Conservation (phyloP, 2,113 vertebrate genomes). For the Oreotrochilus melanogaster region DNA sequence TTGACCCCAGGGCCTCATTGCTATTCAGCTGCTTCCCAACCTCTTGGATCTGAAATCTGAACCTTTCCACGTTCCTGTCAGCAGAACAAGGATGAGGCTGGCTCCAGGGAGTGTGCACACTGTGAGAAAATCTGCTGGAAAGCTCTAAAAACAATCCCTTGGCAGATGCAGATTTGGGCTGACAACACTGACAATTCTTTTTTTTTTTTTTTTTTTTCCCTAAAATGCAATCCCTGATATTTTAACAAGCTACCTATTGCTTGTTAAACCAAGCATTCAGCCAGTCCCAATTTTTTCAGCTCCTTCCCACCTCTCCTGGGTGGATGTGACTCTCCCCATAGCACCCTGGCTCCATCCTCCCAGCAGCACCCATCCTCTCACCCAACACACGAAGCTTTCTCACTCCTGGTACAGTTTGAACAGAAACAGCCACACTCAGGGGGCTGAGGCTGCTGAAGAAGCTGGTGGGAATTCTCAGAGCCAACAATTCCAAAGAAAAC, state of each 20-base stretch:
- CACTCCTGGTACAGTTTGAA: background rate
- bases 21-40: background rate
- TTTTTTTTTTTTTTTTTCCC: no score
- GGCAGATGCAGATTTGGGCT: background rate
- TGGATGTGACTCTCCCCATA: background rate
- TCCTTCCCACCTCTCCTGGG: background rate
- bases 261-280: background rate
- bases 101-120: background rate
- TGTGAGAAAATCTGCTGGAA: background rate
- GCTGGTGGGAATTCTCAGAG: background rate
- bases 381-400: background rate
- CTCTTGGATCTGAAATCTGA: background rate
- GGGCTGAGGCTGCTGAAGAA: background rate
- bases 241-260: background rate
- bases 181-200: background rate
- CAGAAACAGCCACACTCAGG: background rate
- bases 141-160: background rate
- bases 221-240: background rate
- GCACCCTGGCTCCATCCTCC: background rate
- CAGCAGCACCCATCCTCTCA: accelerated
- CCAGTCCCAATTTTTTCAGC: accelerated
- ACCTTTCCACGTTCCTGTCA: background rate
- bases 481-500: background rate
- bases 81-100: background rate
- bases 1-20: background rate